Evolutionary conservation across 2,888 invertebrate species (phyloP).

Genomic region (Cecidostiba fungosa): DNA sequence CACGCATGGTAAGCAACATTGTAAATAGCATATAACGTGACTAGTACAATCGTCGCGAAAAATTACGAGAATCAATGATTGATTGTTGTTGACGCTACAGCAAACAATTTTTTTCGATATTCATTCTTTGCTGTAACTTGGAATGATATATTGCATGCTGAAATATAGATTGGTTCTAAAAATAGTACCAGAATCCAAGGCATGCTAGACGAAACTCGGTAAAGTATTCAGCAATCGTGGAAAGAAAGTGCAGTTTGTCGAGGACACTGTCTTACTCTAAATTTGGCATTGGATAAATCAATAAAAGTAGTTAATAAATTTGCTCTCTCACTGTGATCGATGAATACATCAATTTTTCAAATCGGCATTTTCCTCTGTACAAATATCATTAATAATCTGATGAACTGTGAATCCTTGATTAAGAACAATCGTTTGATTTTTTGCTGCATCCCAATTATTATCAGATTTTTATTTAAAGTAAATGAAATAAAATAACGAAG

Average conservation of each 20-base stretch:
- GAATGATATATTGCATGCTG: neutral
- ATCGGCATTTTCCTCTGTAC: neutral
- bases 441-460: neutral
- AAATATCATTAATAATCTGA: neutral
- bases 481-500: neutral
- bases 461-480: neutral
- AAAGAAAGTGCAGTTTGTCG: neutral
- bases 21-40: constrained; percentile 57
- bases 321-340: neutral
- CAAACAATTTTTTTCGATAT: neutral
- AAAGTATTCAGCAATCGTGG: neutral
- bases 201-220: neutral
- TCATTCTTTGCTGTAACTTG: neutral
- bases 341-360: neutral
- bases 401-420: neutral
- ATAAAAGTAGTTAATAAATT: neutral
- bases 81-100: constrained; percentile 14
- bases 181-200: neutral
- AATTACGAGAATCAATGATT: constrained; percentile 32
- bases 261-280: neutral
- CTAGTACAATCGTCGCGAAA: constrained; percentile 22
- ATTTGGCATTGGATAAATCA: neutral
- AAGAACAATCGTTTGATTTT: neutral
- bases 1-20: constrained; percentile 41
- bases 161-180: neutral